A percentile compares a stretch with the other conserved stretches of the same genome.
Evolutionary conservation across 2,888 invertebrate species (phyloP).

Genomic region (Tachina fera): DNA sequence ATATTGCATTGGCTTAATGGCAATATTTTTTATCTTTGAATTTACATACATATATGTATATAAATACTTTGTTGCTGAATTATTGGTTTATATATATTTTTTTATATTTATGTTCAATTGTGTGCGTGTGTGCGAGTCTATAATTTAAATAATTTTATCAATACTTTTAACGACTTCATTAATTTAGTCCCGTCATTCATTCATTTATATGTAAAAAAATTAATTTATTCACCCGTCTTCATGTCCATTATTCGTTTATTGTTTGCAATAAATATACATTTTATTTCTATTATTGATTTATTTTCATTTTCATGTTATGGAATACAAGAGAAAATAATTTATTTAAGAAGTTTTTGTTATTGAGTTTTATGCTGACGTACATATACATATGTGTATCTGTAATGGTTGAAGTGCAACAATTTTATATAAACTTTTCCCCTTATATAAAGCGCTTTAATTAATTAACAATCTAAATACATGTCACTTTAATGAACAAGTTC

Average conservation of each 20-base stretch:
- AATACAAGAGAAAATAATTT: no score
- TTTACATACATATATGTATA: no score
- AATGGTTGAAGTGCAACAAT: no score
- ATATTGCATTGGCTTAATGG: no score
- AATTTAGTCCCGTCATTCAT: slow-evolving; percentile 21
- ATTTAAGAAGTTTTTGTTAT: no score
- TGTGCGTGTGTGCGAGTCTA: neutral
- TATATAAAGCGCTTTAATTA: no score
- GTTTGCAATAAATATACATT: slow-evolving; percentile 3
- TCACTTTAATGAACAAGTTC: no score
- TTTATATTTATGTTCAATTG: neutral
- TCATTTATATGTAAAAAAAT: neutral
- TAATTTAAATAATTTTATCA: neutral
- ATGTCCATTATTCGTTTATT: neutral
- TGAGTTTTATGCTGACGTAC: no score
- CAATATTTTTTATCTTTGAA: no score
- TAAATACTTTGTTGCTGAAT: neutral
- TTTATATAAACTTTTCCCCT: no score
- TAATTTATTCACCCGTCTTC: slow-evolving; percentile 4
- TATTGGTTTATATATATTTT: slow-evolving; percentile 12
- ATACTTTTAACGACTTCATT: slow-evolving; percentile 13
- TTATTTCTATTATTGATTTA: slow-evolving; percentile 45
- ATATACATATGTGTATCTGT: no score
- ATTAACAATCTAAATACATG: neutral
- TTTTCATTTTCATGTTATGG: neutral